Base-by-base conservation (phyloP, 2,113 vertebrate species). In the Rousettus leschenaultii region DNA sequence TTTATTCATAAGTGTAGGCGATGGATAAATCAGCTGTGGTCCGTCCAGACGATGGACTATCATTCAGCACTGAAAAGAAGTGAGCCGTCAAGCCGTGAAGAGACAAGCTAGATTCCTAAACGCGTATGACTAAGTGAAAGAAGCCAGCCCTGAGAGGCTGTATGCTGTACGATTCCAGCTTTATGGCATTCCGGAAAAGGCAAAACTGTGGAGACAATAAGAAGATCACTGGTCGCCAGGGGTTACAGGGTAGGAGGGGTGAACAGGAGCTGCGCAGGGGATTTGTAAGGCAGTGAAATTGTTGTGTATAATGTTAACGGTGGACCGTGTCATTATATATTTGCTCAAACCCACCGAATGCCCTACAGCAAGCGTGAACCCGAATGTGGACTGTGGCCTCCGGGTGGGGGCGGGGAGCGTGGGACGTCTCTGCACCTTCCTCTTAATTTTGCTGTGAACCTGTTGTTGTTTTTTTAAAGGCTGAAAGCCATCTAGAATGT, bases 301-400 rank as follows among this genome's bases (percentile, higher is more conserved):
- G 3, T 14, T 51, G 59, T 33, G 11, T 10, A 2, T 24, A 28
- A 2, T 15, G 3, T 35, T 35, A 6, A 16, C 10, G 19, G 26
- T 26, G 45, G n/a, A 24, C 24, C 24, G 2, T 0, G 22, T 3
- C 30, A 11, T 79, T 9, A 19, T 15, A 26, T 6, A 5, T 68
- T 7, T 43, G 48, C 15, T 21, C 45, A 43, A 24, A 71, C 7
- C 24, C 61, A 5, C 0, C 16, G 82, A 55, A 7, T 63, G 19
- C 12, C 3, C 51, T 55, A n/a, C 35, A n/a, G 16, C 21, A n/a
- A 26, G 48, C 57, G 48, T 57, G 30, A 48, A 18, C 9, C 40
- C 75, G 9, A 24, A n/a, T 1, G 26, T 19, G 2, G 55, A 21
- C 28, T 9, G 0, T 4, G 77, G 63, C n/a, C 51, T 21, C 3